These are phyloP conservation scores for Drosophila cracens DNA, from an alignment of 2,888 invertebrate genomes.

Conservation along the genomic window DNA sequence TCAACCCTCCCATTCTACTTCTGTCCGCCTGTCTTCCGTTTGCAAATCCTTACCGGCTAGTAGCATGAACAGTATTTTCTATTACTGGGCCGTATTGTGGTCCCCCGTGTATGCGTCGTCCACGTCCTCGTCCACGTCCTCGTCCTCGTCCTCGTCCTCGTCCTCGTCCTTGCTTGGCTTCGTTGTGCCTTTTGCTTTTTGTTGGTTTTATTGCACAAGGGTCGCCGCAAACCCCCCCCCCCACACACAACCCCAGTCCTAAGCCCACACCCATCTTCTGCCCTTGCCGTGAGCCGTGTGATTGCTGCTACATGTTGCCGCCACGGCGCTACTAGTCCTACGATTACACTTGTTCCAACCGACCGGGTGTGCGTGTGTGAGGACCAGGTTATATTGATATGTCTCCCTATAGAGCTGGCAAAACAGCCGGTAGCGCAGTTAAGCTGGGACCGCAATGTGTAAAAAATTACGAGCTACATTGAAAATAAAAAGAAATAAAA, in stretches of 20 bases:
- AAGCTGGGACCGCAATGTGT: conserved; percentile 82
- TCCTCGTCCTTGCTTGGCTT: conserved; percentile 33
- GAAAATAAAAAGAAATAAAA: conserved; percentile 47
- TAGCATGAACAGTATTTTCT: conserved; percentile 72
- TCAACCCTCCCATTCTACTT: not conserved
- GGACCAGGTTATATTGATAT: conserved; percentile 77
- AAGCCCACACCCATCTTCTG: not conserved
- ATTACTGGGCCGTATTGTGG: conserved; percentile 63
- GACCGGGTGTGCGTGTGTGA: conserved; percentile 20
- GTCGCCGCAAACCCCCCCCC: conserved; percentile 20
- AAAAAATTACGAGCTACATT: conserved; percentile 80
- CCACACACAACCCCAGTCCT: no score
- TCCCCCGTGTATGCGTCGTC: conserved; percentile 58
- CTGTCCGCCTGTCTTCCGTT: conserved; percentile 1
- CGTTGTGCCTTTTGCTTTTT: conserved; percentile 61
- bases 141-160: conserved; percentile 45
- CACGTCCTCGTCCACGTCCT: conserved; percentile 2
- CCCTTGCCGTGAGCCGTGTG: conserved; percentile 55
- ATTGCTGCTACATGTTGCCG: conserved; percentile 50
- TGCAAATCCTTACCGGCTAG: conserved; percentile 57
- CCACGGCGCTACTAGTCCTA: conserved; percentile 24
- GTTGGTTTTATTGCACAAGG: conserved; percentile 76
- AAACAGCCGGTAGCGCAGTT: conserved; percentile 73
- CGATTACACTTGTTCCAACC: conserved; percentile 68
- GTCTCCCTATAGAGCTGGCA: conserved; percentile 83